Base-by-base conservation (phyloP, 2,888 invertebrate species). In the Agrochola lychnidis region DNA sequence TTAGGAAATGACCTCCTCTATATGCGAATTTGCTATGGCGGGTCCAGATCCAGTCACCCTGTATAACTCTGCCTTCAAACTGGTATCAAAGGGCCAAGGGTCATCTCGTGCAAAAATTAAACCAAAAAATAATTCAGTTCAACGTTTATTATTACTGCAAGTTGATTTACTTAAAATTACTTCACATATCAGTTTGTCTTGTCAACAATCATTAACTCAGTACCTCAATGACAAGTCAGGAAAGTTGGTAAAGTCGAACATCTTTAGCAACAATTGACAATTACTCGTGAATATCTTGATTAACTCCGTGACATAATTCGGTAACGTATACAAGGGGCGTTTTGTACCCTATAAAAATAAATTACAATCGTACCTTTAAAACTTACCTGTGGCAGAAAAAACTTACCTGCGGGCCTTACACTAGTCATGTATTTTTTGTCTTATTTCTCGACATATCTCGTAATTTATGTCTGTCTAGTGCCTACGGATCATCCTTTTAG, bases 261-360 rank as follows among this genome's bases (percentile, higher is more conserved):
- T 61, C 70, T 19, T 40, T n/a, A 45, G 48, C 30, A 72, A 64
- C 66, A 83, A 73, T 69, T 70, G 73, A 79, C 51, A 74, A n/a
- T 36, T 10, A 19, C 30, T 40, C 30, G 30, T 72, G 42, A 69
- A 70, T 59, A 69, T 84, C 30, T 4, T 70, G 69, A 74, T 78
- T 70, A 72, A 40, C 42, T 66, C 56, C 42, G 45, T 67, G 85
- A 82, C 78, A 85, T 83, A 85, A 74, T 78, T 82, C 69, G 64
- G 73, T 78, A 62, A 78, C 42, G 67, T 61, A 64, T 62, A 82
- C 71, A 85, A 36, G 48, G 72, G 79, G 73, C 19, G 25, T 48
- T 77, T 76, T 69, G 19, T 48, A 78, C 78, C 74, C 69, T 82
- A 82, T 72, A 83, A 82, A 83, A 83, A 83, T 82, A 82, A 83